Percentiles rank a stretch among this genome's conserved stretches.
These are phyloP conservation scores for Stenodema calcarata DNA, from an alignment of 2,888 invertebrate species.

Conservation along the genomic window DNA sequence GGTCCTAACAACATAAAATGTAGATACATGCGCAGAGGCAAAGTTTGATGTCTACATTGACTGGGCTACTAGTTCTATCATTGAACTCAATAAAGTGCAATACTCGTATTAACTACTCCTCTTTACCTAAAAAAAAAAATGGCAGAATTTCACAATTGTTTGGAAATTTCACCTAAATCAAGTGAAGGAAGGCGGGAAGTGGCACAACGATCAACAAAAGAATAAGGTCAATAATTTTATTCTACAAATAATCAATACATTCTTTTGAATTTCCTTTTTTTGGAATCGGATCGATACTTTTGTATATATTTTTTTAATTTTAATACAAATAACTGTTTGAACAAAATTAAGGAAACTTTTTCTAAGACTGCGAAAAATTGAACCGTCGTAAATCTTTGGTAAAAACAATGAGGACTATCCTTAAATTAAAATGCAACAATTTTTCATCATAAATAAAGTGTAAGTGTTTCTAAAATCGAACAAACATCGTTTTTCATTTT, in stretches of 20 bases:
- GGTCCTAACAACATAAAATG: too few species aligned
- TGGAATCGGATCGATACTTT: constrained; percentile 29
- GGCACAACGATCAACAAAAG: not conserved
- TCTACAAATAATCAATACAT: constrained; percentile 54
- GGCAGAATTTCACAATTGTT: too few species aligned
- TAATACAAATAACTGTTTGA: constrained; percentile 18
- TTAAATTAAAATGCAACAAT: constrained; percentile 30
- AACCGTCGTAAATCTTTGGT: constrained; percentile 50
- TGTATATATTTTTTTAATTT: constrained; percentile 17
- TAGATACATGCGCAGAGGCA: too few species aligned
- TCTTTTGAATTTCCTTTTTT: constrained; percentile 25
- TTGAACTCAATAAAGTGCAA: too few species aligned
- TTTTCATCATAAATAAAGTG: constrained; percentile 38
- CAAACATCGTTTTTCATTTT: constrained; percentile 40
- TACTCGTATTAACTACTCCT: too few species aligned
- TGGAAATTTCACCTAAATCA: too few species aligned
- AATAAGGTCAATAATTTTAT: constrained; percentile 51
- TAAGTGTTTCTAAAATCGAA: constrained; percentile 5
- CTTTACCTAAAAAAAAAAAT: too few species aligned
- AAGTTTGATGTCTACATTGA: too few species aligned
- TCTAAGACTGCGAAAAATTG: constrained; percentile 27
- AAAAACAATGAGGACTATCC: constrained; percentile 45
- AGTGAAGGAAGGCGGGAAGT: not conserved
- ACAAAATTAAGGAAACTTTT: not conserved
- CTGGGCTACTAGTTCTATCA: too few species aligned